Conservation (phyloP, 2,113 vertebrate species). For the Odocoileus hemionus region DNA sequence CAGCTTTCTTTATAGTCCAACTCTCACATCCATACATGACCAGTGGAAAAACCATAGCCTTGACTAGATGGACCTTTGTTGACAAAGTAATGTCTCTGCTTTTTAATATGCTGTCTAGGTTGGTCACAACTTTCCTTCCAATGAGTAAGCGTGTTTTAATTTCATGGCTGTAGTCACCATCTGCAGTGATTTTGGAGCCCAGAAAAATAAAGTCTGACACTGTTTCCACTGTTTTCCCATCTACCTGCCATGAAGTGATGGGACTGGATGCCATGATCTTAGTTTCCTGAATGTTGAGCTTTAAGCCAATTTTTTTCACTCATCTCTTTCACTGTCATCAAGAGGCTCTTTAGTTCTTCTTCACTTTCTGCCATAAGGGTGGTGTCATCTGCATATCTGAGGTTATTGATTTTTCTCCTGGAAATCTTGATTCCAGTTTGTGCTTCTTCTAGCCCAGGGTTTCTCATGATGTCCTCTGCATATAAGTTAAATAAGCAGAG, state of each 20-base stretch:
- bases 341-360: background rate
- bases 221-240: background rate
- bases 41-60: background rate
- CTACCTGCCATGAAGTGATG: background rate
- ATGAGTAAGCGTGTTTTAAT: background rate
- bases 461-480: background rate
- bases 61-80: rapidly evolving
- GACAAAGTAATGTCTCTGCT: background rate
- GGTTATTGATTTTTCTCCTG: background rate
- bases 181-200: background rate
- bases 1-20: background rate
- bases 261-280: background rate
- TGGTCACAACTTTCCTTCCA: background rate
- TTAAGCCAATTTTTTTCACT: background rate
- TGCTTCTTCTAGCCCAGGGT: rapidly evolving
- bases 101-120: background rate
- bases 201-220: rapidly evolving
- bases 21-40: background rate
- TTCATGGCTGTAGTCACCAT: background rate
- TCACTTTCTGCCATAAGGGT: background rate
- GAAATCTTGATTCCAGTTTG: background rate
- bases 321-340: background rate
- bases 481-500: background rate
- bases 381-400: background rate
- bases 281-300: background rate